Evolutionary conservation across 2,888 invertebrate genomes (phyloP), one percentile per base, ranked within the genome.

Genomic region (Lymantria dispar): DNA sequence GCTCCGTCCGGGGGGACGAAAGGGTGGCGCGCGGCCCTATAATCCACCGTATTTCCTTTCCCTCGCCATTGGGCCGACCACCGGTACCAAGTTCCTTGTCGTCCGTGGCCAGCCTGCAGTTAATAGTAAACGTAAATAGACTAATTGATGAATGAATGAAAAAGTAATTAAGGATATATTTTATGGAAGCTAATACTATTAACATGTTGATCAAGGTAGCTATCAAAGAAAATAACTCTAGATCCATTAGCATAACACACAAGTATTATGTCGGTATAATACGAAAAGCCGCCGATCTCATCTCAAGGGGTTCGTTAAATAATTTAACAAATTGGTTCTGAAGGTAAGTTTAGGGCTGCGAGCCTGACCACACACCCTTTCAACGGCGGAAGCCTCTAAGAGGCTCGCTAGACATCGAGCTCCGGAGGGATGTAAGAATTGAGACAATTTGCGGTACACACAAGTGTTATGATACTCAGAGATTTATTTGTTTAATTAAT

Each of bases 271-370:
- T 66, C 61, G 59, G 65, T 64, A 76, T 77, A 76, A 80, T 75
- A 64, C 43, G 52, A 54, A 64, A 60, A 64, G 68, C 58, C 55
- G 54, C 60, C 55, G 54, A 67, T 55, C 54, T 60, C 68, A 74
- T 62, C 78, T 76, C 79, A 56, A 56, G 72, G 72, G 68, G 75
- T 70, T 69, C 77, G 74, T 72, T 88, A 82, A 88, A 88, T 89
- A 76, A 87, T 87, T 88, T 85, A 85, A 86, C 80, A 80, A 85
- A 85, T 85, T 83, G 83, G 83, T 83, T 83, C 81, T 78, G 72
- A 74, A 78, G 82, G 83, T 78, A 80, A 80, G 81, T 83, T 83
- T 76, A 80, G 80, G 80, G 80, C 69, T 72, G 70, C 72, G 65
- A 57, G 67, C 76, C 82, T 87, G 88, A 87, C 89, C 88, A 85